Evolutionary conservation across 92 coral and sea anemone genomes (phyloP).

Genomic region (Ricordea florida): DNA sequence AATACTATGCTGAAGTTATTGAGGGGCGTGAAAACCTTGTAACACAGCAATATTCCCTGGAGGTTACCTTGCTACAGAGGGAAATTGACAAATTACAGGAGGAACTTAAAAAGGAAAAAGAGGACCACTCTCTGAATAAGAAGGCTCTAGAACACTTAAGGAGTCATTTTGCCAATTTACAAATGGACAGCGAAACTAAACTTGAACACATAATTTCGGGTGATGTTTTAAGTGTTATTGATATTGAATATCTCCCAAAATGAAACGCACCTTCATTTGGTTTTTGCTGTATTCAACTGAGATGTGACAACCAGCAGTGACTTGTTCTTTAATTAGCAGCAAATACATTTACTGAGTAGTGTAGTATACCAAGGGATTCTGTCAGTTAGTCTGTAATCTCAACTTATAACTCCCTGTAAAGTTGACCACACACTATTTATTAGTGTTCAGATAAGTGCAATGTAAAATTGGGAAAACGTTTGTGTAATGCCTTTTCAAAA

Average conservation of each 20-base stretch:
- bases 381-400: too few relatives aligned
- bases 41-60: constrained; percentile 65
- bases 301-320: too few relatives aligned
- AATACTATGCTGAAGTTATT: constrained; percentile 37
- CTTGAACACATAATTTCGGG: neutral
- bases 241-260: constrained; percentile 63
- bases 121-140: constrained; percentile 74
- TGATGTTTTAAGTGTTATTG: constrained; percentile 61
- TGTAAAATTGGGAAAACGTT: too few relatives aligned
- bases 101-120: constrained; percentile 60
- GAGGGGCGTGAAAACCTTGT: constrained; percentile 45
- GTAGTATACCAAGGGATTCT: too few relatives aligned
- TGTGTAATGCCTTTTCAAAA: too few relatives aligned
- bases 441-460: too few relatives aligned
- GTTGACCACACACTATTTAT: too few relatives aligned
- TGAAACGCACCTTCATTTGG: neutral
- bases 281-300: too few relatives aligned
- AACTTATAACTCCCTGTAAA: too few relatives aligned
- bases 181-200: constrained; percentile 16
- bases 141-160: constrained; percentile 88
- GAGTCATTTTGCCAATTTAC: constrained; percentile 74
- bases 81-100: constrained; percentile 46
- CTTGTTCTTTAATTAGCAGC: too few relatives aligned
- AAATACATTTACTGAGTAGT: too few relatives aligned
- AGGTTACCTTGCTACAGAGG: constrained; percentile 40